phyloP scores from a whole-genome alignment of 2,113 vertebrate genomes.

The Tylochromis polylepis region DNA sequence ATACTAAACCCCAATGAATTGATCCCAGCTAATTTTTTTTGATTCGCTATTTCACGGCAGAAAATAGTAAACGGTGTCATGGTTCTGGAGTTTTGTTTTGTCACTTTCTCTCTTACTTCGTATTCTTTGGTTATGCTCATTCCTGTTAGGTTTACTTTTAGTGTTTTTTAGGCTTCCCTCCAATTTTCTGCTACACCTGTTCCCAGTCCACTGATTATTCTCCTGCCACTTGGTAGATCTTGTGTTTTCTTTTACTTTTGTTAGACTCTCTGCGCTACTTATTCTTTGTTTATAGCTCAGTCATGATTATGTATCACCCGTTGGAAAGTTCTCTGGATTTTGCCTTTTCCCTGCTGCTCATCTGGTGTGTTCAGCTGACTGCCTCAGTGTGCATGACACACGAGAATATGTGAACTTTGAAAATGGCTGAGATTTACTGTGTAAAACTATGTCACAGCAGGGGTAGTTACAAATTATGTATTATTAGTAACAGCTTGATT shows the following conservation, averaged over 20 bases:
- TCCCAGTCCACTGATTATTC: background rate
- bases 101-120: background rate
- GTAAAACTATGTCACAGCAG: background rate
- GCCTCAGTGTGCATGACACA: background rate
- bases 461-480: background rate
- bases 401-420: background rate
- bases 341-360: background rate
- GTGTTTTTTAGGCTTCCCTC: background rate
- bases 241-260: background rate
- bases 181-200: background rate
- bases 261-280: background rate
- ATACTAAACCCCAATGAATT: background rate
- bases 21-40: rapidly evolving
- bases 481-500: background rate
- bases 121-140: background rate
- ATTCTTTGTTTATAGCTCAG: background rate
- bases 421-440: background rate
- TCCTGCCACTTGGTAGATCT: background rate
- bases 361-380: background rate
- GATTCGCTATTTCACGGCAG: background rate
- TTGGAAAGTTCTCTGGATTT: background rate
- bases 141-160: background rate
- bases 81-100: background rate
- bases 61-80: background rate
- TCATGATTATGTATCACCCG: background rate